A percentile compares a stretch with the other conserved stretches of the same genome.
Conservation (phyloP, 2,113 vertebrate genomes). For the Eulemur rufifrons region DNA sequence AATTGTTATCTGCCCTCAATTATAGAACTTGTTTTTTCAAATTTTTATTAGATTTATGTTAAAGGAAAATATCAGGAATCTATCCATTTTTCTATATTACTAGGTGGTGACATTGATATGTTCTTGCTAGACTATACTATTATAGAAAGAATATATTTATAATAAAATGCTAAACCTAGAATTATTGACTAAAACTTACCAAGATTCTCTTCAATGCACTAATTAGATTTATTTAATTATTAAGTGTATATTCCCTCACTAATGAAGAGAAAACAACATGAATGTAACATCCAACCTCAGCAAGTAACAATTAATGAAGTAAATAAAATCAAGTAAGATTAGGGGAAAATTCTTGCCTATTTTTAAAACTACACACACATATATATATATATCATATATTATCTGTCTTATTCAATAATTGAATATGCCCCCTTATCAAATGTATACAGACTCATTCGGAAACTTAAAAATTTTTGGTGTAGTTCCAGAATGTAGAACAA, state of each 20-base stretch:
- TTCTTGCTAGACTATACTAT: not conserved
- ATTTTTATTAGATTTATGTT: constrained; percentile 33
- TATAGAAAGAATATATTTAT: not conserved
- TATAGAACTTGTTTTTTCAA: not conserved
- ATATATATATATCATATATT: not conserved
- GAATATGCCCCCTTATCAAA: constrained; percentile 20
- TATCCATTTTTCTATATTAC: not conserved
- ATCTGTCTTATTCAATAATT: not conserved
- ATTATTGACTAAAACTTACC: not conserved
- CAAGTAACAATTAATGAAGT: constrained; percentile 11
- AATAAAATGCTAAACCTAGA: not conserved
- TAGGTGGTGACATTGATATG: not conserved
- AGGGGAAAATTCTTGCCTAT: not conserved
- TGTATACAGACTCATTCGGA: not conserved
- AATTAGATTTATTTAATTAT: constrained; percentile 32
- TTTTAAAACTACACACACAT: not conserved
- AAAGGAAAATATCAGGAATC: constrained; percentile 20
- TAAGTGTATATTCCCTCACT: not conserved
- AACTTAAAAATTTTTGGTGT: not conserved
- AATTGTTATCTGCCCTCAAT: constrained; percentile 19
- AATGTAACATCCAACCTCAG: not conserved
- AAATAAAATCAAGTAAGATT: constrained; percentile 21
- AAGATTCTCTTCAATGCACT: not conserved
- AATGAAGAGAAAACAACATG: constrained; percentile 26
- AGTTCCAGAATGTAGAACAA: constrained; percentile 26